Evolutionary conservation across 2,797 vertebrate genomes (phyloP), one percentile per base, ranked within the genome.

Genomic region (Emydoidea blandingii): DNA sequence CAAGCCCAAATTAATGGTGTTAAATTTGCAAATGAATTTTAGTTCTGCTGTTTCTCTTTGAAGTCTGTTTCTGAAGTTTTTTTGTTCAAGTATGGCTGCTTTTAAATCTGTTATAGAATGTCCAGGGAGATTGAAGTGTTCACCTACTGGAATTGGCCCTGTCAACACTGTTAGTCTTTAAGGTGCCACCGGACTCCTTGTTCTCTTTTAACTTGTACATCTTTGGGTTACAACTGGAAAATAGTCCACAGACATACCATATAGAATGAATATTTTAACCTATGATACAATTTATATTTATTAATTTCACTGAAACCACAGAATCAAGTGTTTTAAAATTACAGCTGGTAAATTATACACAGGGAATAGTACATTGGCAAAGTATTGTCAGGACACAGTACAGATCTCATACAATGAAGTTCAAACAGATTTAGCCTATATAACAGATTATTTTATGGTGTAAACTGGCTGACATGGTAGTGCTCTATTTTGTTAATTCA

Each of bases 281-380:
- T 98, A 96, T 82, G 95, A 97, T 97, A 93, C 54, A 96, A 85
- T 94, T 96, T 94, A 83, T 94, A 95, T 98, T 98, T 98, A 98
- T 98, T 98, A 96, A 95, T 95, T 97, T 96, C 94, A 97, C 95
- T 91, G 94, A 97, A 97, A 94, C 94, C 96, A 98, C 97, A 97
- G 96, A 97, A 94, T 96, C 95, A 96, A 95, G 85, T 97, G 81
- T 94, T 97, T 97, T 96, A 97, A 95, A 95, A 96, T 97, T 97
- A 98, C 97, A 98, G 84, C 91, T 97, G 94, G 93, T 95, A 98
- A 98, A 96, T 97, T 95, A 97, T 88, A 98, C 96, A 97, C 79
- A 96, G 59, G 82, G 95, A 97, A 95, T 94, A 90, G 82, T 97
- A 98, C 96, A 98, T 96, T 98, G 98, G 93, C 85, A 96, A 88